These are phyloP conservation scores for Cantharis rufa DNA, from an alignment of 2,888 invertebrate genomes.

Conservation along the genomic window DNA sequence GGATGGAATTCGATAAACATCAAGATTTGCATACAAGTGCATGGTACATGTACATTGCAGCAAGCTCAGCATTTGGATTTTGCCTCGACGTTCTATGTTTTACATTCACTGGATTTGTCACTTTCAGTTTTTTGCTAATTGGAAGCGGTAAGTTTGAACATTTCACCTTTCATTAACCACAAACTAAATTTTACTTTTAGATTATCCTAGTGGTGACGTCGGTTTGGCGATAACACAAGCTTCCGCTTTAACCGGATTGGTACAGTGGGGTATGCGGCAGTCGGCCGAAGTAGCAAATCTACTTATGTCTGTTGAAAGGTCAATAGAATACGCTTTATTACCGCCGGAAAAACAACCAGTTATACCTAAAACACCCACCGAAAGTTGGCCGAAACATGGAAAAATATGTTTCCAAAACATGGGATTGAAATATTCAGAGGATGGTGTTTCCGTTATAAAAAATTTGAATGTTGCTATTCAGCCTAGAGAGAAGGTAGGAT, in stretches of 20 bases:
- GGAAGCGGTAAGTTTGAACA: constrained; percentile 45
- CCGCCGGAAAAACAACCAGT: constrained; percentile 62
- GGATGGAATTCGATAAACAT: constrained; percentile 59
- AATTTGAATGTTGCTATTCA: constrained; percentile 70
- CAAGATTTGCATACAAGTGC: constrained; percentile 70
- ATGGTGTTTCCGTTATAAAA: constrained; percentile 70
- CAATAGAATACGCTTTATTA: constrained; percentile 79
- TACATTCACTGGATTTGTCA: constrained; percentile 66
- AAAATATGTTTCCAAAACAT: constrained; percentile 65
- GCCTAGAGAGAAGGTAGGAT: constrained; percentile 69
- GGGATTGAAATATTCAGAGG: constrained; percentile 68
- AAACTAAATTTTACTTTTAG: constrained; percentile 33
- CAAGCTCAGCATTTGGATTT: constrained; percentile 69
- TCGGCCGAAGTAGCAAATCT: constrained; percentile 80
- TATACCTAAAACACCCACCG: constrained; percentile 59
- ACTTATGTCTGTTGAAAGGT: constrained; percentile 81
- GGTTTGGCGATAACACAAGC: constrained; percentile 70
- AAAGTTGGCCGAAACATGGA: constrained; percentile 72
- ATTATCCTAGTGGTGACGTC: constrained; percentile 61
- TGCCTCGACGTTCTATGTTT: constrained; percentile 68
- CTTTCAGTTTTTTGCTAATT: constrained; percentile 66
- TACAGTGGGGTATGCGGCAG: constrained; percentile 82
- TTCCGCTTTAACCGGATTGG: constrained; percentile 63
- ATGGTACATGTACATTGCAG: constrained; percentile 68
- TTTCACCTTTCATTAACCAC: neutral